A percentile compares a stretch with the other conserved stretches of the same genome.
Conservation (phyloP, 92 coral and sea anemone species). For the Plumapathes pennacea region DNA sequence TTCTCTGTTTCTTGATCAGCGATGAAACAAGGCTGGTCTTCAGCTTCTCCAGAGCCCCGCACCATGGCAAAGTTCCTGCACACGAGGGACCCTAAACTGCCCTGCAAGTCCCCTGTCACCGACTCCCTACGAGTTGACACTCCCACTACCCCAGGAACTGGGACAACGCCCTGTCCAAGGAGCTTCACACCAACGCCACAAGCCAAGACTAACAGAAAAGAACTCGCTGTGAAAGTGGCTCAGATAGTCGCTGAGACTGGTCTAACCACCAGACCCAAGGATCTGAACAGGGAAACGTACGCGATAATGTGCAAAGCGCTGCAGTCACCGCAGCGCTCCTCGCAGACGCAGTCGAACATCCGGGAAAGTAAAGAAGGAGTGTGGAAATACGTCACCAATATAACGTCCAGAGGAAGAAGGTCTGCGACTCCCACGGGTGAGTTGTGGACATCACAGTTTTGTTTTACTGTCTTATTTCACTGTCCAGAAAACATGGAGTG, state of each 20-base stretch:
- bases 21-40: constrained; percentile 75
- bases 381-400: constrained; percentile 66
- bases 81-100: constrained; percentile 53
- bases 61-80: constrained; percentile 70
- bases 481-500: neutral
- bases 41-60: constrained; percentile 73
- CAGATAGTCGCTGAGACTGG: constrained; percentile 46
- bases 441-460: neutral
- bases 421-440: constrained; percentile 40
- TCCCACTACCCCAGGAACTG: constrained; percentile 25
- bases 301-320: constrained; percentile 68
- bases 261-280: constrained; percentile 15
- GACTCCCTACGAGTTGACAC: constrained; percentile 38
- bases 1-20: constrained; percentile 36
- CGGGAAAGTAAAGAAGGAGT: constrained; percentile 61
- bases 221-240: constrained; percentile 63
- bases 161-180: constrained; percentile 71
- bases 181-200: constrained; percentile 55
- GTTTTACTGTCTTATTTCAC: neutral
- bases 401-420: constrained; percentile 31
- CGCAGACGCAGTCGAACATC: constrained; percentile 48
- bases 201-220: constrained; percentile 52
- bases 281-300: constrained; percentile 69
- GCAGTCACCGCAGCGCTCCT: constrained; percentile 35
- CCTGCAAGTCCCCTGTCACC: constrained; percentile 14